Evolutionary conservation across 1,140 invertebrate species (phyloP).

Genomic region (Achatina immaculata): DNA sequence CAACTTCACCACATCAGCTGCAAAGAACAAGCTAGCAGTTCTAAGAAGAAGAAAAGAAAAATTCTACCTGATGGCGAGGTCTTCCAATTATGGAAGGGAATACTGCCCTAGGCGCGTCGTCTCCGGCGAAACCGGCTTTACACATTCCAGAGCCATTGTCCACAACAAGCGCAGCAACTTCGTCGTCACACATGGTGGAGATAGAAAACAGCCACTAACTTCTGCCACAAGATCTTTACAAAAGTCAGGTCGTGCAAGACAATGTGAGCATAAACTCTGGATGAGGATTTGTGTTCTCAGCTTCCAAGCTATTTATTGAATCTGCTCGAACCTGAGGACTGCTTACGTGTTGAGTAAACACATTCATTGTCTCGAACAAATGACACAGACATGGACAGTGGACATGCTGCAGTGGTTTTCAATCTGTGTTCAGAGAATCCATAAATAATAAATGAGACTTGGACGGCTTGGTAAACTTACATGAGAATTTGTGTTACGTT

Average conservation of each 20-base stretch:
- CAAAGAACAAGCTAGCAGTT: too few species aligned
- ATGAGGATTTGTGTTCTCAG: too few species aligned
- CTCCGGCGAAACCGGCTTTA: constrained; percentile 91
- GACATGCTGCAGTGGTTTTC: neutral
- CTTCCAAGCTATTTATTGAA: constrained; percentile 4
- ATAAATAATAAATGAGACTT: too few species aligned
- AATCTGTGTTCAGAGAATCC: too few species aligned
- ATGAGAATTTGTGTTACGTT: too few species aligned
- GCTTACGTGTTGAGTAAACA: neutral
- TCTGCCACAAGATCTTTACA: too few species aligned
- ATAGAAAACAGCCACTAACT: neutral
- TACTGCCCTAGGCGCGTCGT: constrained; percentile 81
- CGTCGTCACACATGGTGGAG: constrained; percentile 56
- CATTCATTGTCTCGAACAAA: neutral
- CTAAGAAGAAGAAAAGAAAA: too few species aligned
- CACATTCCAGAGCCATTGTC: constrained; percentile 74
- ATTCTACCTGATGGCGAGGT: constrained; percentile 72
- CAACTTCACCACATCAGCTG: too few species aligned
- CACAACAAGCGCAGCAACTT: constrained; percentile 87
- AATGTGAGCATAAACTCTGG: neutral
- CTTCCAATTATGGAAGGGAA: constrained; percentile 82
- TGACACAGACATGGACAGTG: neutral
- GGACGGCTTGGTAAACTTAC: too few species aligned
- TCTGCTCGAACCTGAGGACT: neutral
- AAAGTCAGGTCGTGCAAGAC: too few species aligned